These are phyloP conservation scores for Pangasianodon gigas DNA, from an alignment of 2,113 vertebrate genomes.

Conservation along the genomic window DNA sequence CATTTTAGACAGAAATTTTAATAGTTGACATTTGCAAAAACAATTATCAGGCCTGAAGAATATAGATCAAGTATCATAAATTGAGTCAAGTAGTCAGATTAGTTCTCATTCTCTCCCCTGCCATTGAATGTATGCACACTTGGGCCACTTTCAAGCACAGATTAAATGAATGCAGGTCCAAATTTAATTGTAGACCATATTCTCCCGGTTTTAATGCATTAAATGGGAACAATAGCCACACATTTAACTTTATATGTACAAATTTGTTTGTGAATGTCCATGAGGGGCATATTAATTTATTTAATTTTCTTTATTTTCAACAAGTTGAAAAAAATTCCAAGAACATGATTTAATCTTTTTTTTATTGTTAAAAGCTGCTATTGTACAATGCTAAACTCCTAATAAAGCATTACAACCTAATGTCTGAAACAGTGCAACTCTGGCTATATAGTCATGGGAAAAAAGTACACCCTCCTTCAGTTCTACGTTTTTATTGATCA, in stretches of 20 bases:
- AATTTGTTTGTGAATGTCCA: background rate
- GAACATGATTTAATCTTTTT: constrained; percentile 16
- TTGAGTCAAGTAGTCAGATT: background rate
- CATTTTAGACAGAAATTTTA: constrained; percentile 17
- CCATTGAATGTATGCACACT: background rate
- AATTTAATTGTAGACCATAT: background rate
- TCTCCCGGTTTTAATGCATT: constrained; percentile 24
- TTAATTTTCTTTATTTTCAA: constrained; percentile 15
- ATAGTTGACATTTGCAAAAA: background rate
- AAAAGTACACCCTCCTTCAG: background rate
- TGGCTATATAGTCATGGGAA: background rate
- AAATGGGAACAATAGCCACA: constrained; percentile 9
- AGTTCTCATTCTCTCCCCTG: background rate
- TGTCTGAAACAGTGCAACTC: background rate
- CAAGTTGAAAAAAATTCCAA: constrained; percentile 6
- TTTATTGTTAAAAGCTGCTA: constrained; percentile 43
- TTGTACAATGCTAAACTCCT: constrained; percentile 26
- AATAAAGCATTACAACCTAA: constrained; percentile 39
- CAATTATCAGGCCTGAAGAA: background rate
- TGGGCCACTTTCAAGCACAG: constrained; percentile 18
- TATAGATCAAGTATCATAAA: background rate
- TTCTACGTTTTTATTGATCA: background rate
- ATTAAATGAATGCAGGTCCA: background rate
- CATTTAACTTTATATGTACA: constrained; percentile 7
- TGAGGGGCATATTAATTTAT: constrained; percentile 32